Evolutionary conservation across 2,888 invertebrate species (phyloP).

Genomic region (Nebria salina): DNA sequence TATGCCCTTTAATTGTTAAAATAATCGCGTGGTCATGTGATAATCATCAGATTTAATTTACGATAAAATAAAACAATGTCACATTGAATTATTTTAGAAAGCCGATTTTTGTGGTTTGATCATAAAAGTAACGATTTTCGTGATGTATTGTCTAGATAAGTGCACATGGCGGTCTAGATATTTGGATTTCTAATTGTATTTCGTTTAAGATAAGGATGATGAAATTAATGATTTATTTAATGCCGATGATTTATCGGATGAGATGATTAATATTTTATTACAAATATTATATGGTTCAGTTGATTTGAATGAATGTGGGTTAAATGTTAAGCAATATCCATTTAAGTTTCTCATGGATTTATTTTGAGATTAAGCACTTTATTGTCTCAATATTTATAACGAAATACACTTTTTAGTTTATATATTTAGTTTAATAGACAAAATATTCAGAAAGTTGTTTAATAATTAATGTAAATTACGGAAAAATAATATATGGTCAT

Average conservation of each 20-base stretch:
- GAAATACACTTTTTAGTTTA: not conserved
- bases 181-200: not conserved
- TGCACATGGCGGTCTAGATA: not conserved
- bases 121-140: not conserved
- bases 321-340: not conserved
- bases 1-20: not conserved
- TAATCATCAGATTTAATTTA: slow-evolving; percentile 1
- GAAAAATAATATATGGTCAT: too few relatives aligned
- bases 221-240: not conserved
- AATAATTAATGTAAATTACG: too few relatives aligned
- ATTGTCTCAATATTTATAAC: not conserved
- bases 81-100: not conserved
- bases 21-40: not conserved
- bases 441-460: too few relatives aligned
- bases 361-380: not conserved
- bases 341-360: not conserved
- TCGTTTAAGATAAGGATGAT: not conserved
- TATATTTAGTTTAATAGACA: too few relatives aligned
- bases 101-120: not conserved
- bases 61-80: not conserved
- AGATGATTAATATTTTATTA: not conserved
- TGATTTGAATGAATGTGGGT: not conserved
- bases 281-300: not conserved
- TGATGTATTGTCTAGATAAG: not conserved
- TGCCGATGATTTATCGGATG: not conserved